Conservation (phyloP, 2,888 invertebrate genomes). For the Sympetrum striolatum region DNA sequence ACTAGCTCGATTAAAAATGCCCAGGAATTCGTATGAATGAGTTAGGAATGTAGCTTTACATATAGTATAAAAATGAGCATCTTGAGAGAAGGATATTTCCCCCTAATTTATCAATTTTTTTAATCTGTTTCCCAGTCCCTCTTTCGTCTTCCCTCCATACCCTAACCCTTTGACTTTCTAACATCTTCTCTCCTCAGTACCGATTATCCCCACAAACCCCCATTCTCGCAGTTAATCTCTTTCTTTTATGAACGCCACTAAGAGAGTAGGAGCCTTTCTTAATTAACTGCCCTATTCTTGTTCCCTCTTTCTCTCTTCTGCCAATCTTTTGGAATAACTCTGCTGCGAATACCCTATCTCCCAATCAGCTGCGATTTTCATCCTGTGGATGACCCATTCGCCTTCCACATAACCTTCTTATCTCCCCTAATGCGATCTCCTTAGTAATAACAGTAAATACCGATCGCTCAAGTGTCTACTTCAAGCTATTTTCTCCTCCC, state of each 20-base stretch:
- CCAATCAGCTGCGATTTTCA: background rate
- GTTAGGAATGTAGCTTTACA: no score
- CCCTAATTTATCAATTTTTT: background rate
- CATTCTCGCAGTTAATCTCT: background rate
- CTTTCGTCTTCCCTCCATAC: background rate
- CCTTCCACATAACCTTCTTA: background rate
- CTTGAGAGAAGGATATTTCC: background rate
- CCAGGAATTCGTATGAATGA: no score
- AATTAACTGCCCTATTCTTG: background rate
- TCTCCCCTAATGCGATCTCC: background rate
- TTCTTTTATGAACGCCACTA: slow-evolving; percentile 15
- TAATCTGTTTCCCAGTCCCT: background rate
- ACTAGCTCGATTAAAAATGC: no score
- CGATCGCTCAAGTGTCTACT: background rate
- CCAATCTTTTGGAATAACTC: background rate
- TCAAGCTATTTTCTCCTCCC: background rate
- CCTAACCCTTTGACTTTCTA: no score
- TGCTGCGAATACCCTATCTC: background rate
- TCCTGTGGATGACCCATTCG: background rate
- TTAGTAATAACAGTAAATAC: background rate
- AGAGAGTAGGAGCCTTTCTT: slow-evolving; percentile 4
- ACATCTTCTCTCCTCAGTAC: background rate
- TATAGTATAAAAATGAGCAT: no score
- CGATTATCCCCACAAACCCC: background rate
- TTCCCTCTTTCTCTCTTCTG: no score